Evolutionary conservation across 2,797 vertebrate genomes (phyloP), one percentile per base, ranked within the genome.

Genomic region (Rhabdophis nuchalis): DNA sequence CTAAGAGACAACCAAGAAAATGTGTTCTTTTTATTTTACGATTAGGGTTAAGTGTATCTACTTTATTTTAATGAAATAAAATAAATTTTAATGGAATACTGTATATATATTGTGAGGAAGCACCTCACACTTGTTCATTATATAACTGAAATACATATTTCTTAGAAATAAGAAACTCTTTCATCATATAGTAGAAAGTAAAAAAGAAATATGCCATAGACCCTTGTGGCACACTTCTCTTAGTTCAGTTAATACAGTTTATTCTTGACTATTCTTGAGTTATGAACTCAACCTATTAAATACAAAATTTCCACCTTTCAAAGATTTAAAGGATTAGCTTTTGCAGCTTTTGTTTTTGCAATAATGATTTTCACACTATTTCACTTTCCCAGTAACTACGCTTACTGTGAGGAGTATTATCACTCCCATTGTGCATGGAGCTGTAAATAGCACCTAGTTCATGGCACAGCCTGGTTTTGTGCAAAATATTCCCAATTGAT

Each of bases 1-100:
- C 99, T 99, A 96, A 53, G 50, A 90, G 32, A 58, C 23, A 87
- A 88, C 0, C 16, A 2, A 77, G 54, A 4, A 58, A 93, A 95
- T 72, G 0, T 6, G 87, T 64, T 5, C 16, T 56, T 92, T 36
- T 93, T 3, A 92, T 93, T 7, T 29, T 89, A 90, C 32, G 89
- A 92, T 90, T 58, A 25, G 1, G 7, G 46, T 58, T 56, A 41
- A 41, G 20, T 41, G 23, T 87, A 87, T 88, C 60, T 61, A 61
- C 60, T 61, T 29, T 61, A 61, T 61, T 95, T 95, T 92, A 93
- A 52, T 58, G 93, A 91, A 88, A 91, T 0, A 0, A 91, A 46
- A 46, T 46, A 46, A 46, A 46, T 90, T 95, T 95, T 92, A 93
- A 52, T 58, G 93, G 92, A 88, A 91, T 0, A 0, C 92, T 88